phyloP scores from a whole-genome alignment of 2,888 invertebrate species.

The Orthosia gracilis region DNA sequence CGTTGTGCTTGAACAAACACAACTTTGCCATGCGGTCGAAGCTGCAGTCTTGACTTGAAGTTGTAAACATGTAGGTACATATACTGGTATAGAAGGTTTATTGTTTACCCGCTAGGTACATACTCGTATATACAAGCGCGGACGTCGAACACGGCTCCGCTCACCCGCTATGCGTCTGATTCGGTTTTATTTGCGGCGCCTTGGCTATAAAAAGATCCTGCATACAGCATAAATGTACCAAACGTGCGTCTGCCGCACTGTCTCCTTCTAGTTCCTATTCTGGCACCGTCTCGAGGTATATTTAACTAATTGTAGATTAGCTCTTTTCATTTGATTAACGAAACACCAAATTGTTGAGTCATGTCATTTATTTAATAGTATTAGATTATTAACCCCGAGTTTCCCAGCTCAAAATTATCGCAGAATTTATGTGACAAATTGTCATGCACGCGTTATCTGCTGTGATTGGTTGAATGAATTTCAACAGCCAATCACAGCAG shows the following conservation, averaged over 20 bases:
- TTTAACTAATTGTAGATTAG: constrained; percentile 2
- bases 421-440: too few species aligned
- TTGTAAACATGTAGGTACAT: constrained; percentile 47
- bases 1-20: constrained; percentile 68
- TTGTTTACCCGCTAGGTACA: constrained; percentile 54
- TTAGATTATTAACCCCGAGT: too few species aligned
- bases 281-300: constrained; percentile 9
- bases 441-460: too few species aligned
- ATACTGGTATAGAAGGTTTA: constrained; percentile 45
- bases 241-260: constrained; percentile 80
- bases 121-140: constrained; percentile 18
- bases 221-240: constrained; percentile 66
- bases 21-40: constrained; percentile 62
- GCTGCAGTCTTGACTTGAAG: constrained; percentile 57
- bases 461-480: too few species aligned
- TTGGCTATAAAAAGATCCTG: constrained; percentile 84
- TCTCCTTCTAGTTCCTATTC: constrained; percentile 74
- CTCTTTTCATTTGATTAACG: constrained; percentile 2
- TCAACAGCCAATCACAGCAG: too few species aligned
- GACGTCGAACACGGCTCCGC: constrained; percentile 51
- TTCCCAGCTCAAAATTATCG: too few species aligned
- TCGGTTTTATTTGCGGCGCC: constrained; percentile 83
- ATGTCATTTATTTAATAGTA: not conserved
- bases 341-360: not conserved
- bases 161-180: constrained; percentile 74